phyloP scores from a whole-genome alignment of 2,797 vertebrate species.

The Gymnothorax reevesii region DNA sequence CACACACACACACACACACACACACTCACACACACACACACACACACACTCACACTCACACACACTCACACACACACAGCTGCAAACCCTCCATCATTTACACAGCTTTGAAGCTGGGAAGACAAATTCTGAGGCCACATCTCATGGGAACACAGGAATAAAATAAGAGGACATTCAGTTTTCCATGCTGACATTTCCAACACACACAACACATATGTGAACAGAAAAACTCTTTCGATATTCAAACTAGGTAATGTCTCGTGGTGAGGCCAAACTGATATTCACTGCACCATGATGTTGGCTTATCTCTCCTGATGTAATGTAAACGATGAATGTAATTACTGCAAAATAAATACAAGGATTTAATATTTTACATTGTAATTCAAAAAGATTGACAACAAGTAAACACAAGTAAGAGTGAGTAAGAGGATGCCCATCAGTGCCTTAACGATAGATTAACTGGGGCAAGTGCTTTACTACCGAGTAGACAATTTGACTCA shows the following conservation, averaged over 20 bases:
- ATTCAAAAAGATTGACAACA: not conserved
- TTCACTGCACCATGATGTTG: not conserved
- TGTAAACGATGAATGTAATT: not conserved
- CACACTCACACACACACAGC: no score
- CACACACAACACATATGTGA: not conserved
- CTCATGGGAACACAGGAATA: not conserved
- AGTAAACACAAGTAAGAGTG: not conserved
- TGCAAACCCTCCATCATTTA: not conserved
- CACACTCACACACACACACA: no score
- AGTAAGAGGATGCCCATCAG: not conserved
- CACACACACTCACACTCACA: no score
- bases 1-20: no score
- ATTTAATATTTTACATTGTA: not conserved
- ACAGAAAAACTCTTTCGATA: not conserved
- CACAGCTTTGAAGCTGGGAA: not conserved
- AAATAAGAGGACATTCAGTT: not conserved
- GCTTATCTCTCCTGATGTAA: not conserved
- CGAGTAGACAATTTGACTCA: not conserved
- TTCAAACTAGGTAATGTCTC: not conserved
- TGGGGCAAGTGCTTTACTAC: conserved; percentile 1
- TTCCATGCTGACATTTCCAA: no score
- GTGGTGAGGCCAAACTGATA: not conserved
- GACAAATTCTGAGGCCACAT: not conserved
- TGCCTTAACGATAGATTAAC: conserved; percentile 7
- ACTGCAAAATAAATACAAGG: not conserved